These are phyloP conservation scores for Drosophila nannoptera DNA, from an alignment of 1,140 invertebrate species.

Conservation along the genomic window DNA sequence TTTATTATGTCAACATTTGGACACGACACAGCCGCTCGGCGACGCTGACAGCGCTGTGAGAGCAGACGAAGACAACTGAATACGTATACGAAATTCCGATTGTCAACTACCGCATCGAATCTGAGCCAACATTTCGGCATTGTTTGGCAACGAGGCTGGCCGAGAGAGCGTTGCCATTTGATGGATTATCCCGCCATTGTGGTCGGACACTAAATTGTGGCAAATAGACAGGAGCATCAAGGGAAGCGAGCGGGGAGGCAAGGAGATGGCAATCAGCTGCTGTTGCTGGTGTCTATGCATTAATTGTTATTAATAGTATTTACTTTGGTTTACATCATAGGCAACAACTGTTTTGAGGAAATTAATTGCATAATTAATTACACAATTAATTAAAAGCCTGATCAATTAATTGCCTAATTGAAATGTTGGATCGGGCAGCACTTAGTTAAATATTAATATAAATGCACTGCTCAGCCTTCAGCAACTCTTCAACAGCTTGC, in stretches of 20 bases:
- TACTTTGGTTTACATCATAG: too few species aligned
- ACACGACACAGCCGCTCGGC: slow-evolving; percentile 1
- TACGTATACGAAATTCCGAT: slow-evolving; percentile 33
- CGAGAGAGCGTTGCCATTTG: neutral
- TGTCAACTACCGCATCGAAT: slow-evolving; percentile 61
- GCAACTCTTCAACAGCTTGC: neutral
- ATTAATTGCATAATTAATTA: neutral
- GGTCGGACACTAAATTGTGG: slow-evolving; percentile 1
- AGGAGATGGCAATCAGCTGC: too few species aligned
- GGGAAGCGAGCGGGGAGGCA: neutral
- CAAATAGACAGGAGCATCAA: neutral
- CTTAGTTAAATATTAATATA: neutral
- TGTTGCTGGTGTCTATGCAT: too few species aligned
- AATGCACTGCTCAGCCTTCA: neutral
- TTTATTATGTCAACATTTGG: slow-evolving; percentile 70
- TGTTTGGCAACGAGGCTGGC: slow-evolving; percentile 39
- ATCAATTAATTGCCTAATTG: slow-evolving; percentile 2
- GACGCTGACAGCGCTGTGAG: slow-evolving; percentile 40
- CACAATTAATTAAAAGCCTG: neutral
- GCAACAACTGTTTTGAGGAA: neutral
- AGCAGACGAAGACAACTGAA: slow-evolving; percentile 30
- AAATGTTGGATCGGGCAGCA: neutral
- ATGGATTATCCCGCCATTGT: slow-evolving; percentile 11
- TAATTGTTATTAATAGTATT: too few species aligned
- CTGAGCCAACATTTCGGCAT: slow-evolving; percentile 54